A percentile compares a stretch with the other conserved stretches of the same genome.
These are phyloP conservation scores for Noctua fimbriata DNA, from an alignment of 2,888 invertebrate genomes.

Conservation along the genomic window DNA sequence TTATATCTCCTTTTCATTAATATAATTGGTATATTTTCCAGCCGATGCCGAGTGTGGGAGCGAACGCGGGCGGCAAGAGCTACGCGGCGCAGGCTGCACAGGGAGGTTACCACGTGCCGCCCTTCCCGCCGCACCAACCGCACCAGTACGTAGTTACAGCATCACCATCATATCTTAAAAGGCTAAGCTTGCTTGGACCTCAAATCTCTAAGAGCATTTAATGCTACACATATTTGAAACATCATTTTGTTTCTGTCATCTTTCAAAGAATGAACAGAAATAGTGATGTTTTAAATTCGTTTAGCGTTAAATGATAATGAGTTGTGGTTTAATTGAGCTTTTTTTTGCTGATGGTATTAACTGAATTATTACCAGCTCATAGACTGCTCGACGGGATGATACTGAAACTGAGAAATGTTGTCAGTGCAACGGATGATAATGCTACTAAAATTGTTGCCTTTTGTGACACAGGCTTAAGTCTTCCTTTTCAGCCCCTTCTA, in stretches of 20 bases:
- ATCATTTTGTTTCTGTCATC: background rate
- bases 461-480: background rate
- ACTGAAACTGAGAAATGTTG: no score
- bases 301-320: background rate
- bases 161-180: background rate
- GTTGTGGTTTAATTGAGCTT: background rate
- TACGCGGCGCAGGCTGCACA: slow-evolving; percentile 85
- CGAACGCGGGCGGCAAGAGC: slow-evolving; percentile 78
- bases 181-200: background rate
- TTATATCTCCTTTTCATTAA: background rate
- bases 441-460: background rate
- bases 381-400: no score
- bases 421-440: background rate
- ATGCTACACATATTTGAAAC: background rate
- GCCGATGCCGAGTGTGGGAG: slow-evolving; percentile 56
- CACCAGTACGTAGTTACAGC: slow-evolving; percentile 67
- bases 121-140: slow-evolving; percentile 79
- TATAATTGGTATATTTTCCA: slow-evolving; percentile 13
- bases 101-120: slow-evolving; percentile 86
- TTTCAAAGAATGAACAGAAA: background rate
- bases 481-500: background rate
- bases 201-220: background rate
- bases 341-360: background rate
- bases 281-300: background rate
- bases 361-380: background rate